Evolutionary conservation across 2,797 vertebrate genomes (phyloP), one percentile per base, ranked within the genome.

Genomic region (Sebastes cheni): DNA sequence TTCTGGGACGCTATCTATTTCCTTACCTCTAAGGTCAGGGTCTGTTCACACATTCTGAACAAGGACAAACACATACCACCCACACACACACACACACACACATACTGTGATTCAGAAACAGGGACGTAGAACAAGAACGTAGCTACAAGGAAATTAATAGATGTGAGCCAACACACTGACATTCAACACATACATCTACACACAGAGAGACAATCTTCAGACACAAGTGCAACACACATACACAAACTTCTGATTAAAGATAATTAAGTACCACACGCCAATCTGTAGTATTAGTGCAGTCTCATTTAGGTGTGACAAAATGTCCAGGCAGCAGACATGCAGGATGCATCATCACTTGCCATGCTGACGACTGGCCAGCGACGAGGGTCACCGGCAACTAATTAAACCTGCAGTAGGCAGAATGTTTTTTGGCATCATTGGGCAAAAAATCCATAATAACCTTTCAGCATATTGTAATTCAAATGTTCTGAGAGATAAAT

Each of bases 11-110:
- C 34, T 65, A 69, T 82, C 58, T 36, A 58, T 81, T 77, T 76
- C 72, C 76, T 79, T 55, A 72, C 27, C 52, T 75, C 29, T 73
- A 20, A 85, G 89, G 78, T 91, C 86, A 85, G 46, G 78, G 79
- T 60, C 83, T 75, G 55, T 81, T 76, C 73, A 72, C 72, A 75
- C 5, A 62, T 70, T 54, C 50, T 46, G 23, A 85, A 69, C 77
- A 79, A 80, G 83, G 70, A 88, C 67, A 77, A 13, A 61, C 71
- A 62, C 61, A 60, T 6, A 27, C n/a, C 67, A 68, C 39, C 3
- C 65, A 29, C 65, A 46, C 55, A 79, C 39, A 32, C 14, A 64
- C 29, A 72, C 29, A 23, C 54, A 20, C 68, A 71, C 50, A 79
- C 39, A 32, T 6, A 65, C 4, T 30, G 25, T 22, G 13, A 77